Conservation (phyloP, 2,113 vertebrate species). For the Drymodes brunneopygia region DNA sequence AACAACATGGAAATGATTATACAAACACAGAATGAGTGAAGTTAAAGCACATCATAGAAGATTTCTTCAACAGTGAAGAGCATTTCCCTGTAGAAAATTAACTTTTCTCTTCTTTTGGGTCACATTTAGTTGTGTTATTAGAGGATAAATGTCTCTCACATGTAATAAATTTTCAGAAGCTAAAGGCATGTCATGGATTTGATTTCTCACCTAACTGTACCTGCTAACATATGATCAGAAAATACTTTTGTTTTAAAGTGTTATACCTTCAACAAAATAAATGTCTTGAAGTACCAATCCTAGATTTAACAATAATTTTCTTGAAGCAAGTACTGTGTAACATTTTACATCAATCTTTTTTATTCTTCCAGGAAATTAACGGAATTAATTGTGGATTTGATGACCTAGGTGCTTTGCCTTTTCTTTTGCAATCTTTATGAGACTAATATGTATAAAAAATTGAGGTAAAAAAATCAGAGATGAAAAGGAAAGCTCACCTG, state of each 20-base stretch:
- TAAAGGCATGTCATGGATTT: slow-evolving; percentile 36
- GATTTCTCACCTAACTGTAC: slow-evolving; percentile 47
- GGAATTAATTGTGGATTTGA: slow-evolving; percentile 33
- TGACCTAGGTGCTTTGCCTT: slow-evolving; percentile 31
- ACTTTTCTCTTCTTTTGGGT: background rate
- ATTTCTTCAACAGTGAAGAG: background rate
- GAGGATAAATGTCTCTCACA: slow-evolving; percentile 28
- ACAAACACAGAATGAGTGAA: background rate
- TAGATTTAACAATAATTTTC: slow-evolving; percentile 26
- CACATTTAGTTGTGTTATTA: slow-evolving; percentile 1
- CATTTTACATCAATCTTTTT: slow-evolving; percentile 36
- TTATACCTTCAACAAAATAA: slow-evolving; percentile 7
- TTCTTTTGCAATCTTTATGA: slow-evolving; percentile 32
- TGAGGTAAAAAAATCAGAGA: slow-evolving; percentile 25
- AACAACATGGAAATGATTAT: background rate
- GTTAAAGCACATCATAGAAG: background rate
- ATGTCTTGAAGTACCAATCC: background rate
- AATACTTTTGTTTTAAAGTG: slow-evolving; percentile 3
- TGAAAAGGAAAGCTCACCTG: slow-evolving; percentile 6
- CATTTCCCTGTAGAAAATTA: background rate
- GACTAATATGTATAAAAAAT: slow-evolving; percentile 26
- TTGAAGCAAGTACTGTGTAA: background rate
- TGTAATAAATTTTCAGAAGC: slow-evolving; percentile 36
- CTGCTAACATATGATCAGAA: slow-evolving; percentile 14
- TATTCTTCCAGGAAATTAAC: slow-evolving; percentile 38